phyloP scores from a whole-genome alignment of 2,113 vertebrate species.

The Pygathrix nemaeus region DNA sequence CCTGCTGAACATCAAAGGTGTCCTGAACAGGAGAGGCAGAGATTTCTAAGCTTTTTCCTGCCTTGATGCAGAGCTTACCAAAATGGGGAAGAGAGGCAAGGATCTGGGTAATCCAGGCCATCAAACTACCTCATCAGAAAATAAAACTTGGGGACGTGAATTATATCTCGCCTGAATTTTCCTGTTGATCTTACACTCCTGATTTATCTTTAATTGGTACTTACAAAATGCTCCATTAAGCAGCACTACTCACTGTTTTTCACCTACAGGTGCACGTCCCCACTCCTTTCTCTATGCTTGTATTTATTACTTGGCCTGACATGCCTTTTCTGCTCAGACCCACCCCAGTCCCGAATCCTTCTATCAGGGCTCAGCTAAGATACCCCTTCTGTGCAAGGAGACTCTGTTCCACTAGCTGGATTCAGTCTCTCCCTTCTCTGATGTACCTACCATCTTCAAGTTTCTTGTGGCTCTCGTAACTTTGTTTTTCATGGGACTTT shows the following conservation, averaged over 20 bases:
- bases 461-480: neutral
- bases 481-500: neutral
- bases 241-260: neutral
- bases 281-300: accelerated
- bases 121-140: neutral
- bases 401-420: neutral
- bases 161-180: neutral
- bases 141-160: neutral
- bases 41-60: neutral
- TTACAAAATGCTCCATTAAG: neutral
- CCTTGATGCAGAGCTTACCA: neutral
- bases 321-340: neutral
- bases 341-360: neutral
- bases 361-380: neutral
- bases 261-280: no score
- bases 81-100: neutral
- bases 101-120: neutral
- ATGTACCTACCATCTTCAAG: neutral
- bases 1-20: neutral
- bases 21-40: neutral
- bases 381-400: neutral
- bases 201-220: neutral
- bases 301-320: neutral
- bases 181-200: neutral
- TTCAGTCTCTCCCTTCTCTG: neutral